Conservation (phyloP, 2,113 vertebrate species). For the Salvelinus namaycush region DNA sequence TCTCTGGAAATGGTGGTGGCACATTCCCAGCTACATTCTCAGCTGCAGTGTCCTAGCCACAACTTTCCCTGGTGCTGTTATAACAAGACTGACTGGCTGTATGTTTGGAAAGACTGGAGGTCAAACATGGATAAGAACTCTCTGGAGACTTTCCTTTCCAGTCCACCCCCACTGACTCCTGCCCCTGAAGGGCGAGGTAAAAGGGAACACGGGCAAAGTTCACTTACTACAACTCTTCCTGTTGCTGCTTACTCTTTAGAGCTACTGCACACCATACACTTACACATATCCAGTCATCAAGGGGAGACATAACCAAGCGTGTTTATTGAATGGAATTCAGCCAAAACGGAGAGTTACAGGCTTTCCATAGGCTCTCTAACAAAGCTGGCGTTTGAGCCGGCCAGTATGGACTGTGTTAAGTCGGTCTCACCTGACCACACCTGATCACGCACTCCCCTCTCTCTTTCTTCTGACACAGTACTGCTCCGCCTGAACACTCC, state of each 20-base stretch:
- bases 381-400: not conserved
- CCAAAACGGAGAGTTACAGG: not conserved
- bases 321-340: too few relatives aligned
- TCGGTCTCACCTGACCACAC: not conserved
- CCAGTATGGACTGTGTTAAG: not conserved
- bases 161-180: constrained; percentile 11
- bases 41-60: constrained; percentile 1
- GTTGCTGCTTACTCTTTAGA: constrained; percentile 5
- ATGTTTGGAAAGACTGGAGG: constrained; percentile 35
- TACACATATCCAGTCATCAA: not conserved
- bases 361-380: not conserved
- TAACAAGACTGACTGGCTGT: constrained; percentile 24
- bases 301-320: not conserved
- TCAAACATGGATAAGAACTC: constrained; percentile 45
- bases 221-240: not conserved
- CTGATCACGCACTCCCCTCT: constrained; percentile 1
- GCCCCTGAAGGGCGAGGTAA: constrained; percentile 34
- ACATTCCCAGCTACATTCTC: not conserved
- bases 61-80: not conserved
- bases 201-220: constrained; percentile 2
- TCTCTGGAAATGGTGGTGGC: too few relatives aligned
- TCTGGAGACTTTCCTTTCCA: constrained; percentile 34
- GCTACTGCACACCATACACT: not conserved
- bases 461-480: not conserved
- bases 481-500: not conserved